phyloP scores from a whole-genome alignment of 2,888 invertebrate genomes.

The Steinernema carpocapsae region DNA sequence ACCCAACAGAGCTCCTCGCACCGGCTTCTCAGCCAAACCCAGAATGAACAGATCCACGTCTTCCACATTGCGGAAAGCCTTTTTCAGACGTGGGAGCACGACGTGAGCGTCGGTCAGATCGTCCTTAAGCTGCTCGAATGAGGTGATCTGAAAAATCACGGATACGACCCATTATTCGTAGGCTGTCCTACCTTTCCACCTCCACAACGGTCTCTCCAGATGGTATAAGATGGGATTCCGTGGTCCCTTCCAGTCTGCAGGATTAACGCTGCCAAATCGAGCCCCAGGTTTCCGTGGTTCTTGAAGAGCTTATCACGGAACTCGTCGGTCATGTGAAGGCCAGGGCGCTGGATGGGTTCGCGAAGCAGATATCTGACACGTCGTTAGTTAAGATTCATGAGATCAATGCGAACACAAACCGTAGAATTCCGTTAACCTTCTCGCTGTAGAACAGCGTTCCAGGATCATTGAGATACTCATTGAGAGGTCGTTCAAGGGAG shows the following conservation, averaged over 20 bases:
- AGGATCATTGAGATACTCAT: conserved; percentile 55
- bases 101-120: conserved; percentile 51
- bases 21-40: conserved; percentile 67
- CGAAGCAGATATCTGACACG: conserved; percentile 12
- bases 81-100: conserved; percentile 50
- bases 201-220: conserved; percentile 51
- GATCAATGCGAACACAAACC: conserved; percentile 25
- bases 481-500: conserved; percentile 44
- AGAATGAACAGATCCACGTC: conserved; percentile 68
- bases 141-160: conserved; percentile 46
- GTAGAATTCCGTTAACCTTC: conserved; percentile 50
- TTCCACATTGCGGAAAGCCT: conserved; percentile 54
- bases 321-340: conserved; percentile 48
- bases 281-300: conserved; percentile 42
- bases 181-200: conserved; percentile 36
- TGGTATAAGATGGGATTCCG: conserved; percentile 51
- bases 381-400: neutral
- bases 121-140: conserved; percentile 57
- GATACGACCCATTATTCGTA: neutral
- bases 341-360: conserved; percentile 37
- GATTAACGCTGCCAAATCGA: conserved; percentile 50
- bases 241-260: conserved; percentile 57
- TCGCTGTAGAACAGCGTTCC: conserved; percentile 50
- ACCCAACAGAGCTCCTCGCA: conserved; percentile 66
- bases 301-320: conserved; percentile 49